Percentiles rank a stretch among this genome's conserved stretches.
Evolutionary conservation across 2,888 invertebrate species (phyloP).

Genomic region (Corythucha ciliata): DNA sequence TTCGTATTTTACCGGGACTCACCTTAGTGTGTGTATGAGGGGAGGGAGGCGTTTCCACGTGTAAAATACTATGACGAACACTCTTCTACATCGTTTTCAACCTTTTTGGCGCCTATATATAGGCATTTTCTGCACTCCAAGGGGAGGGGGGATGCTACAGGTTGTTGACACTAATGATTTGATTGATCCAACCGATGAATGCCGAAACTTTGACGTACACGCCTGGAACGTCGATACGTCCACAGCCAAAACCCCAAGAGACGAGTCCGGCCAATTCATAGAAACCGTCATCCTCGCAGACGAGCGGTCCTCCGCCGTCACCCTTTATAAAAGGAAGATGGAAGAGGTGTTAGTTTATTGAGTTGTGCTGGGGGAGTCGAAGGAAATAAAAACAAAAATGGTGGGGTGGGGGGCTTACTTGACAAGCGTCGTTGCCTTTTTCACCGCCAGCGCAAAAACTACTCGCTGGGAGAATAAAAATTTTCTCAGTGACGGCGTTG

Average conservation of each 20-base stretch:
- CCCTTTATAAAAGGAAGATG: conserved; percentile 55
- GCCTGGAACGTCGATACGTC: conserved; percentile 88
- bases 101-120: too few species aligned
- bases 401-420: conserved; percentile 47
- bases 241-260: conserved; percentile 92
- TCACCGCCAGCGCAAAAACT: conserved; percentile 93
- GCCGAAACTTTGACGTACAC: conserved; percentile 93
- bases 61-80: too few species aligned
- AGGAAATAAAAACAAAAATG: neutral
- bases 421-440: conserved; percentile 85
- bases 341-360: too few species aligned
- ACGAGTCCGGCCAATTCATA: conserved; percentile 88
- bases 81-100: too few species aligned
- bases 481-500: conserved; percentile 89
- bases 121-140: too few species aligned
- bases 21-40: too few species aligned
- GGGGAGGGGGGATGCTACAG: too few species aligned
- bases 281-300: conserved; percentile 86
- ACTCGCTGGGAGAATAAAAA: conserved; percentile 84
- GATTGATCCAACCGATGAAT: conserved; percentile 95
- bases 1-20: too few species aligned
- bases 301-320: conserved; percentile 87
- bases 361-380: neutral
- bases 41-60: too few species aligned
- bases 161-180: conserved; percentile 90